These are phyloP conservation scores for Sphenopsis melanotis DNA, from an alignment of 2,797 vertebrate species.

Conservation along the genomic window DNA sequence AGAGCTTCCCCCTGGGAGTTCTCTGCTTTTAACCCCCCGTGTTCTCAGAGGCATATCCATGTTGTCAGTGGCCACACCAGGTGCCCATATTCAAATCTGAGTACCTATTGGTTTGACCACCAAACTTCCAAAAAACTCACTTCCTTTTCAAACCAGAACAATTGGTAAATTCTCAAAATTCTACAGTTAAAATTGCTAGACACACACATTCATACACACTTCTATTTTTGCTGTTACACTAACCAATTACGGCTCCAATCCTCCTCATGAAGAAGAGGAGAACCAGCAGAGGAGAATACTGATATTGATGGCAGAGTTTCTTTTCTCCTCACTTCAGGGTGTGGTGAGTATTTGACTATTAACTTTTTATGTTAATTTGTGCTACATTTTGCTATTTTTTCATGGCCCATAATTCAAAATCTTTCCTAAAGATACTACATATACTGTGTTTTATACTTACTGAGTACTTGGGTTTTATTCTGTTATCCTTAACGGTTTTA, in stretches of 20 bases:
- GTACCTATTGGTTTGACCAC: too few species aligned
- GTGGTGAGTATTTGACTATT: neutral
- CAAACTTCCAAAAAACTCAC: too few species aligned
- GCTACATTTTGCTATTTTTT: neutral
- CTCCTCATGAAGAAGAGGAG: neutral
- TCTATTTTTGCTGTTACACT: neutral
- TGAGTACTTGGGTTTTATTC: neutral
- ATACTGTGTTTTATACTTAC: neutral
- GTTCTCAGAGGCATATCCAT: too few species aligned
- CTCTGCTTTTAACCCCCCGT: too few species aligned
- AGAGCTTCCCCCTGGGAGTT: too few species aligned
- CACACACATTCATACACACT: neutral
- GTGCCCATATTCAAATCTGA: too few species aligned
- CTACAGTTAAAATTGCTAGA: neutral
- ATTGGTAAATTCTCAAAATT: neutral
- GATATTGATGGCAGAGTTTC: neutral
- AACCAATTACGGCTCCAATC: neutral
- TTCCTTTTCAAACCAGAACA: too few species aligned
- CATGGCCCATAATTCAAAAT: neutral
- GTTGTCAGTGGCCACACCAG: too few species aligned
- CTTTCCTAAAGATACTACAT: neutral
- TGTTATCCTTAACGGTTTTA: neutral
- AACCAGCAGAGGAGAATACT: neutral
- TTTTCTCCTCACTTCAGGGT: neutral
- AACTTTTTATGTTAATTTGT: neutral